A percentile compares a stretch with the other conserved stretches of the same genome.
phyloP scores from a whole-genome alignment of 2,888 invertebrate genomes.

The Tuberolachnus salignus region DNA sequence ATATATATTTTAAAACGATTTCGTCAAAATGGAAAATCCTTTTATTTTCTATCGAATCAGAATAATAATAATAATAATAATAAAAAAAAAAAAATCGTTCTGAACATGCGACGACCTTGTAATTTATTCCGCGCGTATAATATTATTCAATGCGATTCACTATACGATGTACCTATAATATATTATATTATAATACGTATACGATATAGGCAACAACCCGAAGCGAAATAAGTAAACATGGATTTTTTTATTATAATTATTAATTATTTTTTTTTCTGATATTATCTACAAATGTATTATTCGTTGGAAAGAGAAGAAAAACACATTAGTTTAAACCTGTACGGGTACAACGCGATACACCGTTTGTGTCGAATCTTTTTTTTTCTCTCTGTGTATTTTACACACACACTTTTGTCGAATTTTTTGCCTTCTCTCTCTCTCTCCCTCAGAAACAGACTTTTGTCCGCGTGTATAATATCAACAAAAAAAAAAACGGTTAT shows the following conservation, averaged over 20 bases:
- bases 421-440: too few relatives aligned
- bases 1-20: too few relatives aligned
- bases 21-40: too few relatives aligned
- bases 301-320: neutral
- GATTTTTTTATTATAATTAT: too few relatives aligned
- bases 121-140: neutral
- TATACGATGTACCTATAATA: too few relatives aligned
- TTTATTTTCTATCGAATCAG: too few relatives aligned
- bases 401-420: too few relatives aligned
- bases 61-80: too few relatives aligned
- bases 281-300: conserved; percentile 4
- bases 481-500: too few relatives aligned
- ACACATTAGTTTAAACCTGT: conserved; percentile 20
- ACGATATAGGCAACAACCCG: conserved; percentile 11
- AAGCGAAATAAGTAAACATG: conserved; percentile 3
- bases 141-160: neutral
- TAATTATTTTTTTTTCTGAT: neutral
- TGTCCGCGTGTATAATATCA: too few relatives aligned
- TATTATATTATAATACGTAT: neutral
- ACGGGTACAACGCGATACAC: neutral
- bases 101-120: neutral
- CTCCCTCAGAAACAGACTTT: neutral
- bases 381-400: too few relatives aligned
- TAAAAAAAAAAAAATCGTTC: conserved; percentile 1
- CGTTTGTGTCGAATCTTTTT: conserved; percentile 28